Percentiles rank a stretch among this genome's conserved stretches.
Evolutionary conservation across 2,888 invertebrate species (phyloP).

Genomic region (Saturnia japonica): DNA sequence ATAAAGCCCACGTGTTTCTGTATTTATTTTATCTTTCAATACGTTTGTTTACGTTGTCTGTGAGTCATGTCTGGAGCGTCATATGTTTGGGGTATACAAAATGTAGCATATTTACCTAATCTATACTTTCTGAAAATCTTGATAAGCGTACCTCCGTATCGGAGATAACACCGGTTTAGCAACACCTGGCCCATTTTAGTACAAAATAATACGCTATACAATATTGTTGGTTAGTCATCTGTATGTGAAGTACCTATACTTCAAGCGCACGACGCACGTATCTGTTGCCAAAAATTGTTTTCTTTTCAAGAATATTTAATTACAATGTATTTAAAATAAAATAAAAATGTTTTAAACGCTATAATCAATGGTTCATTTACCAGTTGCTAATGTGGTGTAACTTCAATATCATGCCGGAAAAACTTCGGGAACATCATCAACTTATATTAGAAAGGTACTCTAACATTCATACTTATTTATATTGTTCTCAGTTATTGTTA

Average conservation of each 20-base stretch:
- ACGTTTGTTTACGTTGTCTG: neutral
- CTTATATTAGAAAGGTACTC: conserved; percentile 55
- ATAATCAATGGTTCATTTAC: neutral
- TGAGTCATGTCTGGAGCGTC: conserved; percentile 7
- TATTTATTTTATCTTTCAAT: neutral
- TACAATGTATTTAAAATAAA: neutral
- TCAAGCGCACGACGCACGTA: conserved; percentile 34
- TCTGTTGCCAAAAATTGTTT: conserved; percentile 33
- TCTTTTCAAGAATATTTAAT: neutral
- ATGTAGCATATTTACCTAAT: conserved; percentile 6
- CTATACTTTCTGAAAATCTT: conserved; percentile 12
- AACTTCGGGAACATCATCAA: conserved; percentile 48
- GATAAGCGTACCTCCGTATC: conserved; percentile 39
- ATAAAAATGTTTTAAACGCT: neutral
- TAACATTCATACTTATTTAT: conserved; percentile 17
- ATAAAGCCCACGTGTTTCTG: conserved; percentile 14
- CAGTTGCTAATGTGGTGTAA: conserved; percentile 29
- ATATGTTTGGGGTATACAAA: conserved; percentile 12
- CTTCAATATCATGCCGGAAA: conserved; percentile 49
- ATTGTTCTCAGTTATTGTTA: neutral
- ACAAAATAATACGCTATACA: conserved; percentile 53
- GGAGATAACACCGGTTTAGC: conserved; percentile 55
- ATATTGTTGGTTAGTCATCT: conserved; percentile 60
- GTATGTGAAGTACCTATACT: conserved; percentile 47
- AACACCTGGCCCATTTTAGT: conserved; percentile 66